Conservation (phyloP, 2,113 vertebrate species). For the Alces alces region DNA sequence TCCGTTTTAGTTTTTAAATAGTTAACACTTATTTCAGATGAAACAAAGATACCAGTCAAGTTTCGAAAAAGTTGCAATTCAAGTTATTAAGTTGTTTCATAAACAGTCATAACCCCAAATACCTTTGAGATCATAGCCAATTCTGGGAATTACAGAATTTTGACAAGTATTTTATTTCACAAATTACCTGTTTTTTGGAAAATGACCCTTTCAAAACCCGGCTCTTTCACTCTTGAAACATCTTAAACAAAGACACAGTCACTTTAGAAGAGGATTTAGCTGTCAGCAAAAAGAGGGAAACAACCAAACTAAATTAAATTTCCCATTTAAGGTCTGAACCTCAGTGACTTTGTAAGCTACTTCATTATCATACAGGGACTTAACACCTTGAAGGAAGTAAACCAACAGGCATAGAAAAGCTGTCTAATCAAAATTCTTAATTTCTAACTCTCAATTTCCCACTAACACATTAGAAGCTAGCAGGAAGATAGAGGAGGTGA, state of each 20-base stretch:
- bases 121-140: background rate
- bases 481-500: constrained; percentile 28
- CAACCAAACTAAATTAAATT: background rate
- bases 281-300: background rate
- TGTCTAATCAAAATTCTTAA: background rate
- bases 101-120: background rate
- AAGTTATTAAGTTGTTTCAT: background rate
- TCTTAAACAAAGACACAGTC: background rate
- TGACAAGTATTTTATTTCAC: constrained; percentile 15
- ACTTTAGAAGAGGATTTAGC: background rate
- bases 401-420: background rate
- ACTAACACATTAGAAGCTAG: background rate
- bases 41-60: background rate
- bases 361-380: background rate
- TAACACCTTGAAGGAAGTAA: constrained; percentile 17
- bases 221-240: background rate
- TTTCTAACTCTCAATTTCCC: constrained; percentile 16
- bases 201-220: background rate
- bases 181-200: constrained; percentile 12
- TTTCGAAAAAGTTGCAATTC: background rate
- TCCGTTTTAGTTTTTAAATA: background rate
- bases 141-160: background rate
- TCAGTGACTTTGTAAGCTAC: background rate
- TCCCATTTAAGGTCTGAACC: background rate
- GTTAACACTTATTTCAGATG: background rate